Conservation (phyloP, 2,888 invertebrate species). For the Dioctria linearis region DNA sequence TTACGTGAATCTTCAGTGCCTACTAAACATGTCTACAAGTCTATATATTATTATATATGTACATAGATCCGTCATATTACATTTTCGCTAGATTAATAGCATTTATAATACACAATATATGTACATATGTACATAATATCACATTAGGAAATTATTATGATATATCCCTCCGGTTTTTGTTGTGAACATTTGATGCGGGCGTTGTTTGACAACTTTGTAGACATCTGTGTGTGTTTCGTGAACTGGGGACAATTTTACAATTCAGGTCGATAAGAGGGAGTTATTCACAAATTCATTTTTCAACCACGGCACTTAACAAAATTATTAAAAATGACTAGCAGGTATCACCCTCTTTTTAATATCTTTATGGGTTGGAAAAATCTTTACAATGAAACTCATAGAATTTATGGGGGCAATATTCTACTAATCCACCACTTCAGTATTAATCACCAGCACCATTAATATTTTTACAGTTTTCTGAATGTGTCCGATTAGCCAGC, state of each 20-base stretch:
- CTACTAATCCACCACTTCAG: too few relatives aligned
- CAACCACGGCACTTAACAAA: conserved; percentile 4
- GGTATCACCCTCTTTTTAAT: background rate
- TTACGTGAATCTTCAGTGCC: too few relatives aligned
- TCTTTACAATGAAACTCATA: too few relatives aligned
- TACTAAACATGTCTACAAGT: too few relatives aligned
- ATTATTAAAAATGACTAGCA: conserved; percentile 27
- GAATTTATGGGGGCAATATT: too few relatives aligned
- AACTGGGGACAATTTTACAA: conserved; percentile 9
- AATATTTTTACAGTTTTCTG: too few relatives aligned
- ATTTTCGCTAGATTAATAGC: too few relatives aligned
- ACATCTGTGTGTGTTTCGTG: background rate
- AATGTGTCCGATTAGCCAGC: too few relatives aligned
- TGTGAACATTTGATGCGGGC: background rate
- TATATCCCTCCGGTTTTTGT: background rate
- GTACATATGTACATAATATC: background rate
- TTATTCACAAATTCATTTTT: conserved; percentile 26
- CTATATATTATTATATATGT: too few relatives aligned
- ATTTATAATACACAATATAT: background rate
- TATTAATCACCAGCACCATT: too few relatives aligned
- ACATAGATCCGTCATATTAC: too few relatives aligned
- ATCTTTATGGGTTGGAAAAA: too few relatives aligned
- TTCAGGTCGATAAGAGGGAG: background rate
- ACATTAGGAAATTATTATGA: conserved; percentile 13
- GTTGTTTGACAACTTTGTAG: conserved; percentile 15